These are phyloP conservation scores for Tetramorium bicarinatum DNA, from an alignment of 2,888 invertebrate genomes.

Conservation along the genomic window DNA sequence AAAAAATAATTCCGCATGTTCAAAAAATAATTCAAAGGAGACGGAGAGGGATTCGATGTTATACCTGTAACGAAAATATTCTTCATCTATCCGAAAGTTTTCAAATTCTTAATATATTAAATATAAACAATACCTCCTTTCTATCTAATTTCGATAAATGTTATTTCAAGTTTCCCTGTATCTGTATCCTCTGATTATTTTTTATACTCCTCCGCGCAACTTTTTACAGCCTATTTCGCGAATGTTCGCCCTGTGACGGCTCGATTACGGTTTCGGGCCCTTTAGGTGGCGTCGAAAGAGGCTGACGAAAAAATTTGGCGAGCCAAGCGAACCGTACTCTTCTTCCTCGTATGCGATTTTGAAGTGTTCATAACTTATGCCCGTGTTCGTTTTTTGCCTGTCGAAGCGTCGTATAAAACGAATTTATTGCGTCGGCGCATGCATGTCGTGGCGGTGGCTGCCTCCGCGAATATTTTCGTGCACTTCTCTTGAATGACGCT, in stretches of 20 bases:
- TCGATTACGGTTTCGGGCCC: slow-evolving; percentile 12
- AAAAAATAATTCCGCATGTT: background rate
- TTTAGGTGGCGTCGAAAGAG: slow-evolving; percentile 9
- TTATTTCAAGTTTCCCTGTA: slow-evolving; percentile 8
- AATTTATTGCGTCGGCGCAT: slow-evolving; percentile 80
- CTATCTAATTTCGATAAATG: slow-evolving; percentile 7
- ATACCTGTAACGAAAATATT: background rate
- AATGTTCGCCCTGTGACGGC: background rate
- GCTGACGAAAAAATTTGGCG: slow-evolving; percentile 63
- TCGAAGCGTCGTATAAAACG: slow-evolving; percentile 80
- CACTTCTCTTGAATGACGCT: slow-evolving; percentile 57
- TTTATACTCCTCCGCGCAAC: slow-evolving; percentile 1
- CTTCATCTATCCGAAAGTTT: background rate
- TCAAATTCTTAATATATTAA: slow-evolving; percentile 1
- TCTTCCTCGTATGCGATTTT: slow-evolving; percentile 74
- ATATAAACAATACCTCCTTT: background rate
- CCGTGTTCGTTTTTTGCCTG: slow-evolving; percentile 80
- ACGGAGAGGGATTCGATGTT: too few relatives aligned
- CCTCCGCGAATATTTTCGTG: slow-evolving; percentile 59
- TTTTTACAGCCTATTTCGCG: background rate
- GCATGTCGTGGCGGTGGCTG: slow-evolving; percentile 71
- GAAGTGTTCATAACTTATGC: slow-evolving; percentile 81
- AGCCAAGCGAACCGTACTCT: slow-evolving; percentile 57
- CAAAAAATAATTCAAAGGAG: background rate
- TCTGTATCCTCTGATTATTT: background rate